phyloP scores from a whole-genome alignment of 1,140 invertebrate genomes.

The Pectinophora gossypiella region DNA sequence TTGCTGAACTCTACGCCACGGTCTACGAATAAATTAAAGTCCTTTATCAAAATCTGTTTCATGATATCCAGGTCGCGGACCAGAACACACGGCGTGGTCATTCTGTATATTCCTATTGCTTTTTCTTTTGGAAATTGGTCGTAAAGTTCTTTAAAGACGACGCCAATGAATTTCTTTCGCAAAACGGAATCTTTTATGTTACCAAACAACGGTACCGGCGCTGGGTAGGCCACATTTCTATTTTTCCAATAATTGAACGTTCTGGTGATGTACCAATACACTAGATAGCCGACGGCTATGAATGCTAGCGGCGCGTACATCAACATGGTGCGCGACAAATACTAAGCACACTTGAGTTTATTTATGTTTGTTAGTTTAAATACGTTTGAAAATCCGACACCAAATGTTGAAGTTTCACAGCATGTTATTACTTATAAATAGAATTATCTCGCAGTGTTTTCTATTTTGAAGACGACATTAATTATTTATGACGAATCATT shows the following conservation, averaged over 20 bases:
- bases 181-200: slow-evolving; percentile 25
- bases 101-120: slow-evolving; percentile 44
- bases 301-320: too few relatives aligned
- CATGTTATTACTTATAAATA: too few relatives aligned
- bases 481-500: too few relatives aligned
- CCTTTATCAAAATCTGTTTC: slow-evolving; percentile 77
- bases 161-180: slow-evolving; percentile 19
- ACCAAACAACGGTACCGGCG: slow-evolving; percentile 23
- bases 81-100: slow-evolving; percentile 66
- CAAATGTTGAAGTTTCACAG: too few relatives aligned
- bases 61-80: slow-evolving; percentile 77
- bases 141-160: slow-evolving; percentile 28
- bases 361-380: too few relatives aligned
- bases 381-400: too few relatives aligned
- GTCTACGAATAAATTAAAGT: slow-evolving; percentile 75
- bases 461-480: too few relatives aligned
- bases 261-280: slow-evolving; percentile 23
- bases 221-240: slow-evolving; percentile 20
- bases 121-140: slow-evolving; percentile 35
- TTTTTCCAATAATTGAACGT: slow-evolving; percentile 31
- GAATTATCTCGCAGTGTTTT: too few relatives aligned
- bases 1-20: slow-evolving; percentile 65
- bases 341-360: too few relatives aligned
- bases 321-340: too few relatives aligned
- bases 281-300: too few relatives aligned